Evolutionary conservation across 2,888 invertebrate species (phyloP).

Genomic region (Philaethria dido): DNA sequence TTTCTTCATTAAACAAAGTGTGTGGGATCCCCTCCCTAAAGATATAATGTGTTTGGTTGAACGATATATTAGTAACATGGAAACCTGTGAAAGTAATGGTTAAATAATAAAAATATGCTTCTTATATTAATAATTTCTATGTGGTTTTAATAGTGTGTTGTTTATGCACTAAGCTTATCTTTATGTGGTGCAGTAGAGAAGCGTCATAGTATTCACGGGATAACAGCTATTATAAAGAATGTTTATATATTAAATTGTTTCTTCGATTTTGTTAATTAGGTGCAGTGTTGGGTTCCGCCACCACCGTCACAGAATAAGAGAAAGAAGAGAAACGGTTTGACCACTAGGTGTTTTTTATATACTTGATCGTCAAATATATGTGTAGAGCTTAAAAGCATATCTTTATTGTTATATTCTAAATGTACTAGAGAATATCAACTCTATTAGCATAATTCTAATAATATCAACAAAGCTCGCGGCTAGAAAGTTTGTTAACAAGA

Average conservation of each 20-base stretch:
- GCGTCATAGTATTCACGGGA: too few relatives aligned
- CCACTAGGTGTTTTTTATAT: neutral
- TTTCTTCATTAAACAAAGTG: too few relatives aligned
- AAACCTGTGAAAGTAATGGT: too few relatives aligned
- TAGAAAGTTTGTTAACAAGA: conserved; percentile 18
- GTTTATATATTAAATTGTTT: too few relatives aligned
- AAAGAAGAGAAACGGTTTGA: neutral
- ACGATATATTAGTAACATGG: too few relatives aligned
- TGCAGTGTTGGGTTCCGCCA: neutral
- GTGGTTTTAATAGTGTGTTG: neutral
- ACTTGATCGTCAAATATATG: neutral
- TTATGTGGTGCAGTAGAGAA: neutral
- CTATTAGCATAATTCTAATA: neutral
- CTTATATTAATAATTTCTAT: neutral
- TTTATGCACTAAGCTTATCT: too few relatives aligned
- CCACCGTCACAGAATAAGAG: neutral
- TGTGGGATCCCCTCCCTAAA: too few relatives aligned
- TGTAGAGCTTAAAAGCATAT: neutral
- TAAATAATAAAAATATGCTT: too few relatives aligned
- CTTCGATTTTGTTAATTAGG: neutral
- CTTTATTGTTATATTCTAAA: neutral
- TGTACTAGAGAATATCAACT: neutral
- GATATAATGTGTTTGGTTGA: too few relatives aligned
- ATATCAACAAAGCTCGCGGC: too few relatives aligned
- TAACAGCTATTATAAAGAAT: neutral